These are phyloP conservation scores for Platyura marginata DNA, from an alignment of 1,140 invertebrate species.

Conservation along the genomic window DNA sequence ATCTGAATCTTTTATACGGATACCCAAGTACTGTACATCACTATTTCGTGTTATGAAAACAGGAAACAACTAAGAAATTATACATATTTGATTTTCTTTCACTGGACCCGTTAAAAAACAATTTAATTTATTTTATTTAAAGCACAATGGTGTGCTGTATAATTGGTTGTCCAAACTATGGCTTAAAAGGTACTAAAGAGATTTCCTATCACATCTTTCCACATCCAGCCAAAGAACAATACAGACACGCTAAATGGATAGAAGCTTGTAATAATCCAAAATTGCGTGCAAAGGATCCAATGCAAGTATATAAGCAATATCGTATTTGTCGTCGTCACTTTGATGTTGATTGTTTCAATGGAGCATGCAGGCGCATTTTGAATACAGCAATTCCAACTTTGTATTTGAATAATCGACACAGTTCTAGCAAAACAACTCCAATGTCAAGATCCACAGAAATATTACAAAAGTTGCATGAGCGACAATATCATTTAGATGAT, in stretches of 20 bases:
- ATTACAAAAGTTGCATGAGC: too few relatives aligned
- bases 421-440: too few relatives aligned
- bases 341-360: conserved; percentile 2
- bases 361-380: neutral
- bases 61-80: too few relatives aligned
- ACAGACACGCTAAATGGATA: neutral
- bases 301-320: neutral
- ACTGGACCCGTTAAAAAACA: too few relatives aligned
- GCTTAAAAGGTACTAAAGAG: neutral
- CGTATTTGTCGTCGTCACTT: conserved; percentile 2
- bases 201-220: conserved; percentile 1
- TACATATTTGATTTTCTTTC: too few relatives aligned
- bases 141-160: neutral
- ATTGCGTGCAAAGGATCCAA: neutral
- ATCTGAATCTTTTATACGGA: too few relatives aligned
- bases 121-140: too few relatives aligned
- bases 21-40: too few relatives aligned
- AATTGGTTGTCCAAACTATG: neutral
- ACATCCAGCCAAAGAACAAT: neutral
- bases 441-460: too few relatives aligned
- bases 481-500: too few relatives aligned
- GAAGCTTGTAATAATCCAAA: neutral
- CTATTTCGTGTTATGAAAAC: too few relatives aligned
- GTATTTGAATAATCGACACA: neutral
- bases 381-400: neutral